A percentile compares a stretch with the other conserved stretches of the same genome.
Conservation (phyloP, 2,888 invertebrate species). For the Merodon equestris region DNA sequence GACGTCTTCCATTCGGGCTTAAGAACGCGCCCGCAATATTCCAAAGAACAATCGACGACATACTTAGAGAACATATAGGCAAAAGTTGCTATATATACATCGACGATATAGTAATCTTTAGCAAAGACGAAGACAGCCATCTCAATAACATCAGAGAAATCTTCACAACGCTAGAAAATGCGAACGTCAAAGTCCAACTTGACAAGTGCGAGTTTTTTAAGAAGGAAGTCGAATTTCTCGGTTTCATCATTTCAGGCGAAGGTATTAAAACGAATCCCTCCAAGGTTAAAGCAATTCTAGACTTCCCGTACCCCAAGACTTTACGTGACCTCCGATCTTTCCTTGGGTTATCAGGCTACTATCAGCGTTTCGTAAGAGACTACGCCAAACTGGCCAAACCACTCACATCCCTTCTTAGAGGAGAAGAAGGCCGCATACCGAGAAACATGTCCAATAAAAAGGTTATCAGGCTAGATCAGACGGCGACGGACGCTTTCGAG, state of each 20-base stretch:
- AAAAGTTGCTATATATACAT: constrained; percentile 38
- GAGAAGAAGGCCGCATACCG: constrained; percentile 44
- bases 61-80: constrained; percentile 21
- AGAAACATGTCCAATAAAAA: constrained; percentile 11
- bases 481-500: constrained; percentile 11
- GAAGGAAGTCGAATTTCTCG: constrained; percentile 25
- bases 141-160: constrained; percentile 33
- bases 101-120: constrained; percentile 46
- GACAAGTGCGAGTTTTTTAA: constrained; percentile 40
- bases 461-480: too few species aligned
- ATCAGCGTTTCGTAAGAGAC: constrained; percentile 35
- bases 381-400: constrained; percentile 27
- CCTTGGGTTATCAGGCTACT: constrained; percentile 35
- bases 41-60: constrained; percentile 33
- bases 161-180: constrained; percentile 16
- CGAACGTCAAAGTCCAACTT: constrained; percentile 38
- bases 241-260: constrained; percentile 19
- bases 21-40: constrained; percentile 42
- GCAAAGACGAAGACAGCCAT: constrained; percentile 32
- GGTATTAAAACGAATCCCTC: constrained; percentile 45
- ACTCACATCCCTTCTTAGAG: constrained; percentile 33
- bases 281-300: constrained; percentile 35
- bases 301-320: constrained; percentile 40
- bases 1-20: constrained; percentile 36
- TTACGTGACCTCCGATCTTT: constrained; percentile 38